Evolutionary conservation across 1,140 invertebrate genomes (phyloP), one percentile per base, ranked within the genome.

Genomic region (Galendromus occidentalis): DNA sequence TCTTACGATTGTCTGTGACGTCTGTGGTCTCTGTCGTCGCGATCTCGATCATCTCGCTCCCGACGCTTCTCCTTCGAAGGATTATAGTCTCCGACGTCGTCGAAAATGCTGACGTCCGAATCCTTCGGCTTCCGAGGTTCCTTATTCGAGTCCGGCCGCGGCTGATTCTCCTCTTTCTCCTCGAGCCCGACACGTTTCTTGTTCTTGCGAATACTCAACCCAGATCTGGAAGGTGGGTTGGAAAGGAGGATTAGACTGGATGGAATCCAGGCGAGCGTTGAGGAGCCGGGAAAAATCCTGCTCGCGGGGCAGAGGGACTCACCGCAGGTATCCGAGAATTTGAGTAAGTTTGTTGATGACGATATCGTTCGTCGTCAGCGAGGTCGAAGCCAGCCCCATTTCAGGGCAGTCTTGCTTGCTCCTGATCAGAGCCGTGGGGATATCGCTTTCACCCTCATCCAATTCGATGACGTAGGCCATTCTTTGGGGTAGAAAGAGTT

Each of bases 391-490:
- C 80, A 80, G 79, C 70, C 81, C 80, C 33, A 78, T 77, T 64
- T 82, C 85, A 0, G 90, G 89, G 51, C 93, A 88, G 73, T 98
- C 95, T 5, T 87, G 87, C 75, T 95, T 93, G 70, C 91, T 96
- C 44, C 96, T 80, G 45, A 98, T 87, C 9, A 97, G 73, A 0
- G 94, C 98, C 0, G 91, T 96, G 0, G 95, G 95, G 66, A 98
- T 93, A 73, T 98, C 94, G 67, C 84, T 86, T 66, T 91, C 88
- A 7, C 84, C 83, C 28, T 44, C 41, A 39, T 76, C 73, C 66
- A 98, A 75, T 71, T 98, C 94, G 63, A 98, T 89, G 1, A 97
- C 86, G 74, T 98, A 99, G 0, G 95, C 95, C 92, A 98, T 98
- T 17, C 95, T 81, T 44, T 91, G 88, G 0, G 91, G 87, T 4